Evolutionary conservation across 1,140 invertebrate genomes (phyloP).

Genomic region (Xylocopa sonorina): DNA sequence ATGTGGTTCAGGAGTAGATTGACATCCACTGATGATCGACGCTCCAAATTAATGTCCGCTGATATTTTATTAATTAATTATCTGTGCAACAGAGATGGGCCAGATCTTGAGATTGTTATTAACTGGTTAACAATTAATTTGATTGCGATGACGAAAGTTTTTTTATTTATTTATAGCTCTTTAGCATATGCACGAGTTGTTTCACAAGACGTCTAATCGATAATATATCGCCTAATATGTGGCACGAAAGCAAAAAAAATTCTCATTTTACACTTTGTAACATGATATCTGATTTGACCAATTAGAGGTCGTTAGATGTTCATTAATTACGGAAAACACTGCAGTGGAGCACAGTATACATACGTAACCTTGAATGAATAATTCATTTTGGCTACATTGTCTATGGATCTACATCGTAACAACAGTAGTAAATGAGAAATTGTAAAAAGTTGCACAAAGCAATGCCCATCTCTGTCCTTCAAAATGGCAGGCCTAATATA

Average conservation of each 20-base stretch:
- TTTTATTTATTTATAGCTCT: no score
- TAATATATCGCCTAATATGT: no score
- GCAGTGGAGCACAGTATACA: neutral
- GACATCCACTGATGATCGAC: slow-evolving; percentile 33
- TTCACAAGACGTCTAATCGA: neutral
- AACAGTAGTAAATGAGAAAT: neutral
- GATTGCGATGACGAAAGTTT: neutral
- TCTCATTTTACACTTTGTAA: no score
- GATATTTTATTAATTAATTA: slow-evolving; percentile 16
- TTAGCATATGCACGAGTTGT: no score
- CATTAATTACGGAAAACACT: neutral
- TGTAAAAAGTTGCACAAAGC: neutral
- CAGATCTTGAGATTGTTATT: neutral
- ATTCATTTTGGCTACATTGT: neutral
- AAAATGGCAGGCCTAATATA: neutral
- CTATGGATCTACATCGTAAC: neutral
- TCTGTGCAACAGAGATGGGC: slow-evolving; percentile 4
- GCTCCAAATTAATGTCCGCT: neutral
- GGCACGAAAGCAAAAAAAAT: no score
- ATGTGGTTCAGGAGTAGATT: neutral
- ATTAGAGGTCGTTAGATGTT: neutral
- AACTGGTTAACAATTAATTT: slow-evolving; percentile 10
- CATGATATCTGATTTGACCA: no score
- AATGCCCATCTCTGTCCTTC: slow-evolving; percentile 16
- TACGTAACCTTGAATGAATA: neutral